These are phyloP conservation scores for Alviniconcha marisindica DNA, from an alignment of 1,140 invertebrate species.

Conservation along the genomic window DNA sequence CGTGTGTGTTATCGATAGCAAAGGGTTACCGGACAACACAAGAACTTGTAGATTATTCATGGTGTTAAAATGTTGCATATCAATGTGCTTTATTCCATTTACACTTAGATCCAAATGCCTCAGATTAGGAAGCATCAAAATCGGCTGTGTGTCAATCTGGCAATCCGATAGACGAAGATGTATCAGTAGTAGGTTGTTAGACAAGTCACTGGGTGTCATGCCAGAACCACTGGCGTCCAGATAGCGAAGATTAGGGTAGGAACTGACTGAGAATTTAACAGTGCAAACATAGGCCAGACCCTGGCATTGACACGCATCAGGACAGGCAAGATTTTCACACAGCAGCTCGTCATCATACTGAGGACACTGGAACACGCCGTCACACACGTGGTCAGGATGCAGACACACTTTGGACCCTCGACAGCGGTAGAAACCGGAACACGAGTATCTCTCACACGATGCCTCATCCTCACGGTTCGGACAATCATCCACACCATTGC, in stretches of 20 bases:
- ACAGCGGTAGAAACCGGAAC: constrained; percentile 18
- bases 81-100: no score
- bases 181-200: background rate
- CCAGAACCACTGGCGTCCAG: background rate
- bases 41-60: no score
- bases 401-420: constrained; percentile 18
- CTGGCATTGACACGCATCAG: constrained; percentile 13
- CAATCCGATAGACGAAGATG: constrained; percentile 24
- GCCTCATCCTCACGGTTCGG: constrained; percentile 28
- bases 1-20: background rate
- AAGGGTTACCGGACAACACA: no score
- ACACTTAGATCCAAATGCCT: constrained; percentile 26
- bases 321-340: constrained; percentile 34
- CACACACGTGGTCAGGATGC: constrained; percentile 32
- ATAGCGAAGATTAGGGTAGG: constrained; percentile 1
- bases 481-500: constrained; percentile 39
- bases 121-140: constrained; percentile 2
- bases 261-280: background rate
- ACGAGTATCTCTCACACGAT: background rate
- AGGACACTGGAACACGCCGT: constrained; percentile 36
- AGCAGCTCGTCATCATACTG: constrained; percentile 34
- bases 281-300: constrained; percentile 21
- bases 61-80: no score
- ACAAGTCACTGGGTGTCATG: background rate
- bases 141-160: background rate